These are phyloP conservation scores for Phalacrocorax aristotelis DNA, from an alignment of 2,113 vertebrate genomes.

Conservation along the genomic window DNA sequence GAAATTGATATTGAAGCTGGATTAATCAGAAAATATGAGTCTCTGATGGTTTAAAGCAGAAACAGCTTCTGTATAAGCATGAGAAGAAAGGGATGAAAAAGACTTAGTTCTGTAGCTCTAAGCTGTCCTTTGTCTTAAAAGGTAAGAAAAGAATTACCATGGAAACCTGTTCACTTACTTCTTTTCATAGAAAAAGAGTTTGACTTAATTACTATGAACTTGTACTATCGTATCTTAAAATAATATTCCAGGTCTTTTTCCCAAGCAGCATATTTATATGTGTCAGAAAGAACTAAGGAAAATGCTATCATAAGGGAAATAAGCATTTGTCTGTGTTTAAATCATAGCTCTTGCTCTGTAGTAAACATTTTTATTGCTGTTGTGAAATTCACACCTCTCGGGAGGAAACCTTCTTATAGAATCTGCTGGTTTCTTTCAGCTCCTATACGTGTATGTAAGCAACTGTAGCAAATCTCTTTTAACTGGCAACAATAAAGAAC, in stretches of 20 bases:
- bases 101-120: slow-evolving; percentile 63
- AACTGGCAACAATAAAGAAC: slow-evolving; percentile 63
- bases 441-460: slow-evolving; percentile 7
- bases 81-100: slow-evolving; percentile 57
- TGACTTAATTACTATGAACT: slow-evolving; percentile 67
- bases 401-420: slow-evolving; percentile 60
- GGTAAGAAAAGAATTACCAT: slow-evolving; percentile 73
- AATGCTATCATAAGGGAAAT: slow-evolving; percentile 51
- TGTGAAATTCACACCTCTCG: slow-evolving; percentile 69
- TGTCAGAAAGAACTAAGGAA: slow-evolving; percentile 42
- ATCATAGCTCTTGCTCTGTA: slow-evolving; percentile 41
- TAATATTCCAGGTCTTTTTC: slow-evolving; percentile 54
- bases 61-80: slow-evolving; percentile 4
- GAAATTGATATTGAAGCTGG: slow-evolving; percentile 2
- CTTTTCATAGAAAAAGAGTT: slow-evolving; percentile 34
- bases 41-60: slow-evolving; percentile 35
- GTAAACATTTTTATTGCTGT: slow-evolving; percentile 62
- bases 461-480: slow-evolving; percentile 56
- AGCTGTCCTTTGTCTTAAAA: slow-evolving; percentile 74
- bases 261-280: slow-evolving; percentile 17
- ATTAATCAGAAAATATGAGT: slow-evolving; percentile 17
- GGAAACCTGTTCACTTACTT: slow-evolving; percentile 61
- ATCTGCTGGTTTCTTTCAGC: slow-evolving; percentile 34
- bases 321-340: slow-evolving; percentile 64
- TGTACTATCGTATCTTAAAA: slow-evolving; percentile 65